Percentiles rank a stretch among this genome's conserved stretches.
These are phyloP conservation scores for Haemorhous mexicanus DNA, from an alignment of 2,113 vertebrate genomes.

Conservation along the genomic window DNA sequence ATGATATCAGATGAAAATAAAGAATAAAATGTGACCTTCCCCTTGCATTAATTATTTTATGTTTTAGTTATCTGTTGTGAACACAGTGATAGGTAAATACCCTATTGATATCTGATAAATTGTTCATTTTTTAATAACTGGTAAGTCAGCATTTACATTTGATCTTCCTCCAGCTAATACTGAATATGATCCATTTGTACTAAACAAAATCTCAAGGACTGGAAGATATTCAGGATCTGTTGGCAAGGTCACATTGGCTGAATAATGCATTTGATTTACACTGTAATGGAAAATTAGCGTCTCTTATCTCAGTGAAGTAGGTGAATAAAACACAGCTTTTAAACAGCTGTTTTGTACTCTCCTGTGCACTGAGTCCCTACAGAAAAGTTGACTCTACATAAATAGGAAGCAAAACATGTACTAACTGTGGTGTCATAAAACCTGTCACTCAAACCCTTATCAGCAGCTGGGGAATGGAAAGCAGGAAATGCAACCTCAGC, in stretches of 20 bases:
- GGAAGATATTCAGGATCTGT: constrained; percentile 2
- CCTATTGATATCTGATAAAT: not conserved
- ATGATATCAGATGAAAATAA: not conserved
- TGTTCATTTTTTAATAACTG: not conserved
- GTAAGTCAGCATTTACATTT: constrained; percentile 12
- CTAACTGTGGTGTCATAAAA: not conserved
- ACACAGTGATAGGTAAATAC: not conserved
- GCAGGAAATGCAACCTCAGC: not conserved
- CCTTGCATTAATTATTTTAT: not conserved
- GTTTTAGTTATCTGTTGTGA: not conserved
- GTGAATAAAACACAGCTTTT: not conserved
- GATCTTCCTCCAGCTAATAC: constrained; percentile 3
- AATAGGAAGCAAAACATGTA: not conserved
- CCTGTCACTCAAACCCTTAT: not conserved
- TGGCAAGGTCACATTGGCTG: not conserved
- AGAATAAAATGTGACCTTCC: not conserved
- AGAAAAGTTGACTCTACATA: not conserved
- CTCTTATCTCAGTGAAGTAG: not conserved
- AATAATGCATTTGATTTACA: constrained; percentile 3
- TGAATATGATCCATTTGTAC: not conserved
- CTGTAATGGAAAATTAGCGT: not conserved
- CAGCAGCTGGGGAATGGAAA: not conserved
- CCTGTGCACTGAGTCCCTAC: not conserved
- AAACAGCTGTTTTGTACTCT: not conserved
- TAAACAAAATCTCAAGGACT: constrained; percentile 42